Percentiles rank a stretch among this genome's conserved stretches.
These are phyloP conservation scores for Tetrao urogallus DNA, from an alignment of 2,113 vertebrate species.

Conservation along the genomic window DNA sequence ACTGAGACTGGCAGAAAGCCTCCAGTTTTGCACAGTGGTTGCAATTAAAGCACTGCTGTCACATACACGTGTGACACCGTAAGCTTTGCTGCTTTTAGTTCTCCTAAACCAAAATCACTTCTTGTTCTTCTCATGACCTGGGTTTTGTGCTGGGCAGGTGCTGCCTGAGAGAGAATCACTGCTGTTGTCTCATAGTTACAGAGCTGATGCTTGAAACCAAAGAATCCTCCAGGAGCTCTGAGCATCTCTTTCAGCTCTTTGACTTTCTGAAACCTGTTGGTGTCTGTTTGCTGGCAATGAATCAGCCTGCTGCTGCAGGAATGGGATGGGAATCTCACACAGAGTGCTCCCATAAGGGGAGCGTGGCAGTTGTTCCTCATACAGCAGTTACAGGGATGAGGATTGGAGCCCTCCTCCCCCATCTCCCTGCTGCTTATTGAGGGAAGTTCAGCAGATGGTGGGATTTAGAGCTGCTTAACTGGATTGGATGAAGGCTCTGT, in stretches of 20 bases:
- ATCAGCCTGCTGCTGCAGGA: too few relatives aligned
- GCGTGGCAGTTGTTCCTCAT: accelerated
- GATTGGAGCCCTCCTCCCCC: neutral
- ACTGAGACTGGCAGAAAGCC: neutral
- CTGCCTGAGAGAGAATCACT: neutral
- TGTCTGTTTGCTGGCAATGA: neutral
- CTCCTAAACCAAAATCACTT: neutral
- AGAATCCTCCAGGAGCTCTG: accelerated
- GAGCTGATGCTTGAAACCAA: neutral
- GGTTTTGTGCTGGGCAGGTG: neutral
- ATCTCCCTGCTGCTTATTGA: neutral
- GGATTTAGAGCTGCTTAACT: neutral
- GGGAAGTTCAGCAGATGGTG: neutral
- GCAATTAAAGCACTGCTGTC: neutral
- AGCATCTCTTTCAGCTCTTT: neutral
- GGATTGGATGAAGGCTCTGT: neutral
- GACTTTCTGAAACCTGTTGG: neutral
- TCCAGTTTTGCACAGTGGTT: neutral
- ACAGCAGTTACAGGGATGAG: neutral
- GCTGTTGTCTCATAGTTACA: accelerated
- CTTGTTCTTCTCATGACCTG: accelerated
- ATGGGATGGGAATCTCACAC: neutral
- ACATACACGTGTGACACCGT: accelerated
- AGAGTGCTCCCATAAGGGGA: neutral
- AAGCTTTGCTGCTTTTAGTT: neutral